Evolutionary conservation across 1,140 invertebrate species (phyloP).

Genomic region (Centruroides sculpturatus): DNA sequence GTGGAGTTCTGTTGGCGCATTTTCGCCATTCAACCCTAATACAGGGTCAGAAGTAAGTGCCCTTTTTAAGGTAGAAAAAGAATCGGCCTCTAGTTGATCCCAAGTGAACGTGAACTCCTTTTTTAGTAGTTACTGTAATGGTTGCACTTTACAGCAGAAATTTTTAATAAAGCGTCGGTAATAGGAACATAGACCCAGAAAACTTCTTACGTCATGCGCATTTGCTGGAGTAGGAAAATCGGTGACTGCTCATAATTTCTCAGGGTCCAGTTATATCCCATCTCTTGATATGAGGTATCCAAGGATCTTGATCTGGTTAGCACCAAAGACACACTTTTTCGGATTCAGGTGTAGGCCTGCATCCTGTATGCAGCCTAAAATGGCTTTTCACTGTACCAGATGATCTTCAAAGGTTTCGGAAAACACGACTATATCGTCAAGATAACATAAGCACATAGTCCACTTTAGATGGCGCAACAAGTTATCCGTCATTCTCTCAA

Average conservation of each 20-base stretch:
- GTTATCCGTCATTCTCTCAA: no score
- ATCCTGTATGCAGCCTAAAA: no score
- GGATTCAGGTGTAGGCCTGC: no score
- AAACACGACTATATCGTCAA: no score
- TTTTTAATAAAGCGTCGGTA: slow-evolving; percentile 15
- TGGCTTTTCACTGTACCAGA: no score
- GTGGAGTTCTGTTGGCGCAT: background rate
- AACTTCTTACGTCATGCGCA: slow-evolving; percentile 18
- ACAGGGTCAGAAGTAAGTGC: background rate
- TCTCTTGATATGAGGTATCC: slow-evolving; percentile 17
- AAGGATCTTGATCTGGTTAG: slow-evolving; percentile 1
- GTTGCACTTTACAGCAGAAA: slow-evolving; percentile 10
- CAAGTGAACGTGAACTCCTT: slow-evolving; percentile 8
- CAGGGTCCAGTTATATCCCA: slow-evolving; percentile 17
- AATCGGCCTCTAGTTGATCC: background rate
- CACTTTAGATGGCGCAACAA: no score
- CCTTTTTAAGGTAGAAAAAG: background rate
- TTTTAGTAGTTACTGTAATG: slow-evolving; percentile 13
- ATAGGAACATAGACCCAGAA: slow-evolving; percentile 21
- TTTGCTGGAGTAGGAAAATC: slow-evolving; percentile 21
- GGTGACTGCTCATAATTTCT: slow-evolving; percentile 19
- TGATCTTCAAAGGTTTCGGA: no score
- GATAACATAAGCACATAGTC: no score
- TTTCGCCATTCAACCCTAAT: background rate
- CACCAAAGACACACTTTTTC: no score